Evolutionary conservation across 2,888 invertebrate genomes (phyloP).

Genomic region (Platypus cylindrus): DNA sequence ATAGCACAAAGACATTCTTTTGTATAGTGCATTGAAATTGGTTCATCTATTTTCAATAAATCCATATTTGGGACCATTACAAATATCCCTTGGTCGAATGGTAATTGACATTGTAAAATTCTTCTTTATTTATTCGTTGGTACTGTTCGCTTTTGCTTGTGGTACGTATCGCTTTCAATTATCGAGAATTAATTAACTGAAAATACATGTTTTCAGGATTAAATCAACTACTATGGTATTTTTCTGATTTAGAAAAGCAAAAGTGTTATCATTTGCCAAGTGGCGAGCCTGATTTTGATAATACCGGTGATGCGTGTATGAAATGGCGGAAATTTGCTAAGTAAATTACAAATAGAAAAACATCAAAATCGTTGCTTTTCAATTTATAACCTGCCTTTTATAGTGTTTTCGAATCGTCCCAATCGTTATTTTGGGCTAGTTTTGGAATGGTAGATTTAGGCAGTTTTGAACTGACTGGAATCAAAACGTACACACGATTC

Average conservation of each 20-base stretch:
- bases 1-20: constrained; percentile 1
- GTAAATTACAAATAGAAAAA: constrained; percentile 36
- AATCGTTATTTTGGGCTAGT: constrained; percentile 96
- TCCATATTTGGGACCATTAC: constrained; percentile 85
- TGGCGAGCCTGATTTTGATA: constrained; percentile 72
- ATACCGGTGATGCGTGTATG: constrained; percentile 67
- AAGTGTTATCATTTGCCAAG: constrained; percentile 68
- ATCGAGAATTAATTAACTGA: too few relatives aligned
- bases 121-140: constrained; percentile 87
- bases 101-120: constrained; percentile 91
- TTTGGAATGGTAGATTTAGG: constrained; percentile 92
- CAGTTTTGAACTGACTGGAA: constrained; percentile 87
- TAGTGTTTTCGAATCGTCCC: constrained; percentile 94
- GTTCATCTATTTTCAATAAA: constrained; percentile 96
- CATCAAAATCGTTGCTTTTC: too few relatives aligned
- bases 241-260: constrained; percentile 75
- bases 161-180: constrained; percentile 48
- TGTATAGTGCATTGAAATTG: constrained; percentile 52
- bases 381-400: too few relatives aligned
- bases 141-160: constrained; percentile 91
- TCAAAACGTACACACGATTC: constrained; percentile 90
- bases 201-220: constrained; percentile 51
- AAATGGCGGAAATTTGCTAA: constrained; percentile 85
- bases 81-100: constrained; percentile 90
- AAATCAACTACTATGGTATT: constrained; percentile 88